Evolutionary conservation across 2,888 invertebrate species (phyloP).

Genomic region (Sylvicola cinctus): DNA sequence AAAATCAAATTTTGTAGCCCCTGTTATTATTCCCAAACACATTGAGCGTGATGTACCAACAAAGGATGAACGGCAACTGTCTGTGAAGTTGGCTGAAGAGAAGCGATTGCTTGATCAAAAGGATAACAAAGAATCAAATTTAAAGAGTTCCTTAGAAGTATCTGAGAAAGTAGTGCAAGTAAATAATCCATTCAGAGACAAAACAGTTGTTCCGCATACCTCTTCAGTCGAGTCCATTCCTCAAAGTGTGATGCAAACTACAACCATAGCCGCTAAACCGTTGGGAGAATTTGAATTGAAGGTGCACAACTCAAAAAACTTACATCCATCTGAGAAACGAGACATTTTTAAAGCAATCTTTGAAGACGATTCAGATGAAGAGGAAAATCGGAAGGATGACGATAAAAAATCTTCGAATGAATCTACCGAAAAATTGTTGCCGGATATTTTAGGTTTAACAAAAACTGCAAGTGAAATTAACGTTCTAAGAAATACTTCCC

Average conservation of each 20-base stretch:
- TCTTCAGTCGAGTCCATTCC: background rate
- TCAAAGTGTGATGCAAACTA: background rate
- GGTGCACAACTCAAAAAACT: constrained; percentile 15
- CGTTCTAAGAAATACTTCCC: background rate
- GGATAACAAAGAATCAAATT: no score
- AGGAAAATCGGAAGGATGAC: constrained; percentile 27
- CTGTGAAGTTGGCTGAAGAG: background rate
- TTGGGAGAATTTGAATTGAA: constrained; percentile 19
- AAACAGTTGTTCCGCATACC: background rate
- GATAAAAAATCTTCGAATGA: constrained; percentile 8
- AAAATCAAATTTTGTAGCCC: constrained; percentile 30
- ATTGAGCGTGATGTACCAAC: no score
- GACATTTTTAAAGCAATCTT: constrained; percentile 85
- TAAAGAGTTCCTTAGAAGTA: no score
- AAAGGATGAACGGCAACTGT: constrained; percentile 8
- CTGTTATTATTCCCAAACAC: constrained; percentile 23
- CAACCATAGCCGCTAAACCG: constrained; percentile 4
- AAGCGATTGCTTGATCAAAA: no score
- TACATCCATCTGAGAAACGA: constrained; percentile 33
- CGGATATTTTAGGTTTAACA: background rate
- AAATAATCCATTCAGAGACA: background rate
- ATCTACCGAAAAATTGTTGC: background rate
- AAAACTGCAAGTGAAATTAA: background rate
- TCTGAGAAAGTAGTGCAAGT: no score
- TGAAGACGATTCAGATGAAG: constrained; percentile 54